Conservation (phyloP, 2,113 vertebrate species). For the Cinclus cinclus region DNA sequence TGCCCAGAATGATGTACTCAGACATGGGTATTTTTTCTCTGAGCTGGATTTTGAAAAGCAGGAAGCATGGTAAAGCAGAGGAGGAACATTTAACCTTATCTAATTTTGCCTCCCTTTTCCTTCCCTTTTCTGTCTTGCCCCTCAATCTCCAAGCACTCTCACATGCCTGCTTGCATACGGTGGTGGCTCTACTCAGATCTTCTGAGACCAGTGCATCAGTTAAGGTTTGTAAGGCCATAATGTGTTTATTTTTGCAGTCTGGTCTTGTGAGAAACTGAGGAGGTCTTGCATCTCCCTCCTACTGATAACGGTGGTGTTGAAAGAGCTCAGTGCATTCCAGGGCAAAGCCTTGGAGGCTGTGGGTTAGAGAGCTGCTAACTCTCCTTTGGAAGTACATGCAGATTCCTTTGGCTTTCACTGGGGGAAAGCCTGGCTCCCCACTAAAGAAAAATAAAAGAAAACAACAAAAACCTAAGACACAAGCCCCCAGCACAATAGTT, state of each 20-base stretch:
- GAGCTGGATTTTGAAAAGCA: background rate
- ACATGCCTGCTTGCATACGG: background rate
- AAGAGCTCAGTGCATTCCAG: background rate
- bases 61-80: background rate
- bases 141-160: background rate
- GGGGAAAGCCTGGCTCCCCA: background rate
- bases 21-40: background rate
- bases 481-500: background rate
- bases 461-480: background rate
- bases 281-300: background rate
- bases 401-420: background rate
- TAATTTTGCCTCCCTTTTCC: background rate
- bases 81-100: background rate
- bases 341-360: background rate
- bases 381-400: background rate
- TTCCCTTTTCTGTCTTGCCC: background rate
- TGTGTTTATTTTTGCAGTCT: background rate
- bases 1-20: background rate
- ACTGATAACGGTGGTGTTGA: background rate
- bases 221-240: background rate
- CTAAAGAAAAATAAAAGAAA: background rate
- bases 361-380: background rate
- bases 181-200: background rate
- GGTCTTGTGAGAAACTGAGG: background rate
- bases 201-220: background rate